These are phyloP conservation scores for Lacanobia oleracea DNA, from an alignment of 2,888 invertebrate species.

Conservation along the genomic window DNA sequence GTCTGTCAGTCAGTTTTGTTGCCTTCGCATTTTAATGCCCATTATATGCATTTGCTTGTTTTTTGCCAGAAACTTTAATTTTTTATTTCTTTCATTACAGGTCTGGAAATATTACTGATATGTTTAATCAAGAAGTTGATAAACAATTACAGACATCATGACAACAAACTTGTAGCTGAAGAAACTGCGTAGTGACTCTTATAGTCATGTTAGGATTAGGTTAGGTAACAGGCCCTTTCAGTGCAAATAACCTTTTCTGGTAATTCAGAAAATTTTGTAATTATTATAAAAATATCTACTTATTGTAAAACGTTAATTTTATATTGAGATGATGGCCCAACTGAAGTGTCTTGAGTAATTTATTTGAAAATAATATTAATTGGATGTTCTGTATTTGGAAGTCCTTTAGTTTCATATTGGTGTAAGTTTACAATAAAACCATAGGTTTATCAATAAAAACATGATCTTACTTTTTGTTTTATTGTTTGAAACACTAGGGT, in stretches of 20 bases:
- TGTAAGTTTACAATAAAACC: not conserved
- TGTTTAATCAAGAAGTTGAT: constrained; percentile 5
- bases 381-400: too few species aligned
- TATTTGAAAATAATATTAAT: not conserved
- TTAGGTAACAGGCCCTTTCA: not conserved
- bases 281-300: too few species aligned
- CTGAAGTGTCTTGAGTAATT: not conserved
- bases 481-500: too few species aligned
- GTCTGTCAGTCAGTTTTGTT: too few species aligned
- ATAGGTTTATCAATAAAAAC: too few species aligned
- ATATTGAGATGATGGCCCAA: not conserved
- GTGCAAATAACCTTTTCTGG: not conserved
- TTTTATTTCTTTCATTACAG: not conserved
- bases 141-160: not conserved
- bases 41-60: too few species aligned
- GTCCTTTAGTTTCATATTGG: not conserved
- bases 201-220: not conserved
- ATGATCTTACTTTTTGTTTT: too few species aligned
- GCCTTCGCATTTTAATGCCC: not conserved
- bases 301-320: not conserved
- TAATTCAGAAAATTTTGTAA: not conserved
- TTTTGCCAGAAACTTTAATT: too few species aligned
- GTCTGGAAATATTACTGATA: constrained; percentile 19
- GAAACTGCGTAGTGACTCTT: not conserved
- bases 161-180: not conserved